phyloP scores from a whole-genome alignment of 2,113 vertebrate species.

The Podilymbus podiceps region DNA sequence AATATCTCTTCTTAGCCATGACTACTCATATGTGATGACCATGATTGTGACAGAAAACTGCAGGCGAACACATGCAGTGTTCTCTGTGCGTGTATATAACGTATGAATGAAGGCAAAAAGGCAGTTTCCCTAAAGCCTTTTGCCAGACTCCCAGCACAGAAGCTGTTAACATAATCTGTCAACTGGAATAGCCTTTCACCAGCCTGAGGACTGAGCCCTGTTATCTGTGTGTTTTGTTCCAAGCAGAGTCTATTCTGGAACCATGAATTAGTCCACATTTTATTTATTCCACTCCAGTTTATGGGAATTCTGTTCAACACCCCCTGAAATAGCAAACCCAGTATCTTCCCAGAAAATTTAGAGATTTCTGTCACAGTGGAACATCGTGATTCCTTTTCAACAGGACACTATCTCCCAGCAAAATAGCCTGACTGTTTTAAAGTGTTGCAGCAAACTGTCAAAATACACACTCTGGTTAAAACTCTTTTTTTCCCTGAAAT shows the following conservation, averaged over 20 bases:
- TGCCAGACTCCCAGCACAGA: slow-evolving; percentile 42
- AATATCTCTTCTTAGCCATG: background rate
- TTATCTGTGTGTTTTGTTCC: background rate
- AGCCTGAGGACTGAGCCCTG: background rate
- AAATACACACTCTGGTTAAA: background rate
- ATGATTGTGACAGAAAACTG: slow-evolving; percentile 6
- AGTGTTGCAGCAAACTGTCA: background rate
- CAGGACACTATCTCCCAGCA: background rate
- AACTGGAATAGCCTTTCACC: slow-evolving; percentile 24
- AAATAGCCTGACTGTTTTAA: background rate
- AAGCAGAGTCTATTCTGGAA: background rate
- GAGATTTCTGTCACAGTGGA: background rate
- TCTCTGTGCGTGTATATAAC: background rate
- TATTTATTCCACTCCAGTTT: background rate
- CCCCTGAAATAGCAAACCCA: background rate
- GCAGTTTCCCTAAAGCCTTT: slow-evolving; percentile 24
- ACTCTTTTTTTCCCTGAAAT: background rate
- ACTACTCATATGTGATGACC: background rate
- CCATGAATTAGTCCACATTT: background rate
- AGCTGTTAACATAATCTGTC: slow-evolving; percentile 49
- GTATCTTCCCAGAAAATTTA: background rate
- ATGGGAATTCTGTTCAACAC: background rate
- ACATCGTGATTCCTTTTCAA: background rate
- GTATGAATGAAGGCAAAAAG: slow-evolving; percentile 35
- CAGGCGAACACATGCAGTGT: background rate